Percentiles rank a stretch among this genome's conserved stretches.
Conservation (phyloP, 1,140 invertebrate species). For the Trichonephila inaurata region DNA sequence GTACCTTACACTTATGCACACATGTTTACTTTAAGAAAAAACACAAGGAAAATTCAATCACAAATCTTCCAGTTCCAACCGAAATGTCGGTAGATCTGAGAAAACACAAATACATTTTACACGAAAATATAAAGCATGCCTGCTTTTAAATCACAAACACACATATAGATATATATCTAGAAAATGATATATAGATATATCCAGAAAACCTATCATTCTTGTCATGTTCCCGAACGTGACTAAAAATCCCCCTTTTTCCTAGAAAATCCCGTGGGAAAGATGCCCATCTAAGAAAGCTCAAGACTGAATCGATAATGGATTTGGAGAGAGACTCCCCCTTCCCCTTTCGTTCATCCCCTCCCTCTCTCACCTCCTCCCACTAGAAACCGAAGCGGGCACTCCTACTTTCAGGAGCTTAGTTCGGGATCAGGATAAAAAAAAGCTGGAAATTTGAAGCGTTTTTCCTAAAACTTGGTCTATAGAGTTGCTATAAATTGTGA, state of each 20-base stretch:
- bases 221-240: constrained; percentile 66
- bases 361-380: background rate
- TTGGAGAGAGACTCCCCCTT: constrained; percentile 20
- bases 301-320: constrained; percentile 66
- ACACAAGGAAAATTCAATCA: no score
- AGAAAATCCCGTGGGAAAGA: constrained; percentile 51
- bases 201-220: constrained; percentile 68
- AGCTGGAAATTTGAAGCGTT: background rate
- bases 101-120: constrained; percentile 35
- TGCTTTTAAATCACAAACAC: background rate
- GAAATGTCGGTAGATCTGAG: background rate
- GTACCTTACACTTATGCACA: no score
- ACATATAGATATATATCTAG: constrained; percentile 25
- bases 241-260: constrained; percentile 50
- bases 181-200: background rate
- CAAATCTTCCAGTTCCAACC: background rate
- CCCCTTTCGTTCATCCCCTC: background rate
- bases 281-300: constrained; percentile 55
- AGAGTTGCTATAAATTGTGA: no score
- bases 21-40: no score
- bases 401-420: constrained; percentile 2
- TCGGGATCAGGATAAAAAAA: background rate
- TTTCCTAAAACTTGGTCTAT: background rate
- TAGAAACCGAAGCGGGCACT: background rate
- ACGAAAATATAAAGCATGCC: constrained; percentile 40